Base-by-base conservation (phyloP, 2,797 vertebrate genomes). In the Cyclura pinguis region DNA sequence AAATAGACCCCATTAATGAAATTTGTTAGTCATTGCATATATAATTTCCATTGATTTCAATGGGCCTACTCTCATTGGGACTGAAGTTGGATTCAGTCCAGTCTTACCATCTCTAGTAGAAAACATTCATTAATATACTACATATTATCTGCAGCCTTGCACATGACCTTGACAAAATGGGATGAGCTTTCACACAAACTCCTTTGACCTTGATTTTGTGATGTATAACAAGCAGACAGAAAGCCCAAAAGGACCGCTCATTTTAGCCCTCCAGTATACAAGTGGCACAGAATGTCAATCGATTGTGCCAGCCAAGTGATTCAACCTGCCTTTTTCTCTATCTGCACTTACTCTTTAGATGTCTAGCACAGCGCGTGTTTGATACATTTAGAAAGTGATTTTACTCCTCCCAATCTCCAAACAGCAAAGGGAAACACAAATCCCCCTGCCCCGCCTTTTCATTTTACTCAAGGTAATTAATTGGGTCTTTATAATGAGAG, bases 341-440 rank as follows among this genome's bases (percentile, higher is more conserved):
- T 84, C 42, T 42, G 20, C 59, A 80, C 38, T 92, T 92, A 77
- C 35, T 47, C 85, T 80, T 90, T 57, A 7, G 42, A 82, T 32
- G 42, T 93, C 72, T 13, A 38, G 38, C 18, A 18, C 85, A 0
- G 29, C 42, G 78, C 13, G 86, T 93, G 6, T 9, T 29, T 83
- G 76, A 64, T 84, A 32, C 47, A 77, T 91, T 9, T 57, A 90
- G 73, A 78, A 82, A 29, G 57, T 35, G 91, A 64, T 89, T 92
- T 90, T 88, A 84, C 50, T 59, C 9, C 55, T 2, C 29, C 22
- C 85, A 13, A 57, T n/a, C 35, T 59, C 35, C 52, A 47, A 29
- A 47, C 12, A 50, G 29, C 35, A 7, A 64, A 32, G 13, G 38
- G 64, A 42, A 83, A 90, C 73, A 64, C 67, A 80, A 86, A 72